These are phyloP conservation scores for Balearica regulorum DNA, from an alignment of 2,797 vertebrate species.

Conservation along the genomic window DNA sequence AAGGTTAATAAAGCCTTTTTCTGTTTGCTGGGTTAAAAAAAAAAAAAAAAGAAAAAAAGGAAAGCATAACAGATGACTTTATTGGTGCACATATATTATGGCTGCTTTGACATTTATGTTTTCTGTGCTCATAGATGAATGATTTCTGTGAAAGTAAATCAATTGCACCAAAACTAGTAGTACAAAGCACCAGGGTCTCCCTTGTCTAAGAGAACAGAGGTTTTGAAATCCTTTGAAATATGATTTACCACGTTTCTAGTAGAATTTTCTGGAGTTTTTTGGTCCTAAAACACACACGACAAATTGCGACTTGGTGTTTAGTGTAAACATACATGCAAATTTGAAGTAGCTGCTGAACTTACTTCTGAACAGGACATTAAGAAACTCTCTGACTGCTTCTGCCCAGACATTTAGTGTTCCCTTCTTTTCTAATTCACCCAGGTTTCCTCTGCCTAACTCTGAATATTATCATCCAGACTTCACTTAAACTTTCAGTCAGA, in stretches of 20 bases:
- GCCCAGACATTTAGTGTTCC: neutral
- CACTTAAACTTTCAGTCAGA: neutral
- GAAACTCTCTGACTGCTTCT: neutral
- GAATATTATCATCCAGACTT: neutral
- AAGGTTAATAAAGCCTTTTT: slow-evolving; percentile 56
- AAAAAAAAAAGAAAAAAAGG: neutral
- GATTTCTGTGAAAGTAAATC: slow-evolving; percentile 72
- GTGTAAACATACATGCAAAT: neutral
- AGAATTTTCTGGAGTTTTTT: neutral
- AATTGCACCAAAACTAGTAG: slow-evolving; percentile 43
- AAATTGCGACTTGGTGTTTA: neutral
- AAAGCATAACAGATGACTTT: slow-evolving; percentile 66
- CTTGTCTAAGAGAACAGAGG: slow-evolving; percentile 27
- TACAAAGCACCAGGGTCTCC: slow-evolving; percentile 41
- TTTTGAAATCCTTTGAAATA: slow-evolving; percentile 55
- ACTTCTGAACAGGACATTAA: neutral
- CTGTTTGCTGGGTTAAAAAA: slow-evolving; percentile 3
- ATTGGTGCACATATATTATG: slow-evolving; percentile 65
- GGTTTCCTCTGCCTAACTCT: neutral
- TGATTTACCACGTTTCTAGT: neutral
- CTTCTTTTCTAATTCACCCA: neutral
- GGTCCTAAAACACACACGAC: neutral
- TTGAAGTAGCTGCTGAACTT: neutral
- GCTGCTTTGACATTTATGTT: slow-evolving; percentile 73
- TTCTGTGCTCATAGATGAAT: slow-evolving; percentile 69